Base-by-base conservation (phyloP, 2,888 invertebrate species). In the Drosophila kambysellisi region DNA sequence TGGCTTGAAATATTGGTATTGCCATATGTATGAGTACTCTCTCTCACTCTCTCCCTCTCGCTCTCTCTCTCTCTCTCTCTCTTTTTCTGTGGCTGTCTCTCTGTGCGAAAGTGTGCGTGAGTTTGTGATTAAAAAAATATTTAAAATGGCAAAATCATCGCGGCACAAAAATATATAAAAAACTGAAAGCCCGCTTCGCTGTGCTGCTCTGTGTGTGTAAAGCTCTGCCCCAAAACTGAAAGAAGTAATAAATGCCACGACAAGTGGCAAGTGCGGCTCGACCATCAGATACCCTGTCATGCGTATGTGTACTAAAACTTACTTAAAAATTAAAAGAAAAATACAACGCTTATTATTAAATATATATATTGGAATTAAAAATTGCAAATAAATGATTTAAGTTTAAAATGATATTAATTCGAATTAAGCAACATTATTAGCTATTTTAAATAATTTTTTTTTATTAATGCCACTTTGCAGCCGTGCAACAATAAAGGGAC, bases 1-100 rank as follows among this genome's bases (percentile, higher is more conserved):
- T 88, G 88, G 88, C 88, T 88, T 88, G 88, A 90, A 88, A 88
- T 88, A 90, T 90, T 90, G 90, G 88, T 89, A 85, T 87, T 87
- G 89, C 88, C 83, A 83, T 88, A 89, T 88, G 82, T 87, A 87
- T 83, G 76, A 84, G 82, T 39, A 33, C 50, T 15, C 37, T 33
- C 57, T 37, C 20, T 32, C 51, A 1, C 39, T 15, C 50, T 20
- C 30, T 11, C 15, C 30, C 30, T 29, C 46, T 6, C 37, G 15
- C 58, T 35, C 17, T 8, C 37, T 17, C n/a, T 43, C 29, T 0
- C 20, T 25, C 20, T 25, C 53, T 37, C 20, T 52, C 41, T 46
- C 50, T 37, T 61, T 70, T 7, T 63, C 20, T 58, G 39, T 30
- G 25, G 3, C 29, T 50, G 29, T 30, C n/a, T 17, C 15, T 30